These are phyloP conservation scores for Morelia viridis DNA, from an alignment of 2,797 vertebrate species.

Conservation along the genomic window DNA sequence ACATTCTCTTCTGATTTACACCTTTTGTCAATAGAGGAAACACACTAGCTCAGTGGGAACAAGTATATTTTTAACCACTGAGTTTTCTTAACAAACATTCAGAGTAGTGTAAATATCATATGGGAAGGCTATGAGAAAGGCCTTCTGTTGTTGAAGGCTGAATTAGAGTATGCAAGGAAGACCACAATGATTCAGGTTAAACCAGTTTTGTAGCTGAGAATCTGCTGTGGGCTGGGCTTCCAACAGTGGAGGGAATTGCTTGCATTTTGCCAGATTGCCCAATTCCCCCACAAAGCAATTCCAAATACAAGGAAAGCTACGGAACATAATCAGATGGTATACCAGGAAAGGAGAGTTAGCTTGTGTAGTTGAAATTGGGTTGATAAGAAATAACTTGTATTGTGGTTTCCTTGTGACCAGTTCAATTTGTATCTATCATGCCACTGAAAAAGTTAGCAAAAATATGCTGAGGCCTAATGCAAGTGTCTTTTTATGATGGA, in stretches of 20 bases:
- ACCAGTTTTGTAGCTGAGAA: neutral
- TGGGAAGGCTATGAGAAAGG: neutral
- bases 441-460: neutral
- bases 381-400: neutral
- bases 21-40: constrained; percentile 51
- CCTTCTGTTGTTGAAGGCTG: constrained; percentile 45
- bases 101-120: constrained; percentile 30
- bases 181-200: constrained; percentile 19
- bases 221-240: neutral
- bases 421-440: neutral
- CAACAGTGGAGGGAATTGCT: constrained; percentile 33
- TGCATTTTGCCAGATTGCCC: neutral
- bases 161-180: constrained; percentile 28
- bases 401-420: neutral
- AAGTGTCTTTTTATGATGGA: neutral
- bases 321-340: neutral
- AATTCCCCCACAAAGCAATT: neutral
- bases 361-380: neutral
- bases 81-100: constrained; percentile 53
- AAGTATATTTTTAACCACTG: constrained; percentile 49
- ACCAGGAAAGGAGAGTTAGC: neutral
- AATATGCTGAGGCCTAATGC: neutral
- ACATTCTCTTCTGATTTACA: constrained; percentile 50
- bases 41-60: constrained; percentile 54
- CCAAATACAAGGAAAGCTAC: neutral